A percentile compares a stretch with the other conserved stretches of the same genome.
phyloP scores from a whole-genome alignment of 2,113 vertebrate species.

The Labeo catla region DNA sequence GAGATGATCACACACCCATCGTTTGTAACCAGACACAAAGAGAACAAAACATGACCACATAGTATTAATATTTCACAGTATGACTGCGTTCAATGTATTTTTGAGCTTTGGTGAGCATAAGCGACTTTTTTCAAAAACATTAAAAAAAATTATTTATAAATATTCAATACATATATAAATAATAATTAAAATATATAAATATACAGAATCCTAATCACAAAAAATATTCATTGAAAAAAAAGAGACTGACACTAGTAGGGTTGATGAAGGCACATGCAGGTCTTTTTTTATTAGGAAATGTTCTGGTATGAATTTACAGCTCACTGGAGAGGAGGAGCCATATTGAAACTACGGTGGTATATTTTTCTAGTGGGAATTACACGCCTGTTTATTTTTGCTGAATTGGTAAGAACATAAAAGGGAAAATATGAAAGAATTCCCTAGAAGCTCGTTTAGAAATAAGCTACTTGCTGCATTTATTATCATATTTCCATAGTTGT shows the following conservation, averaged over 20 bases:
- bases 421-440: conserved; percentile 37
- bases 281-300: background rate
- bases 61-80: background rate
- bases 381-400: conserved; percentile 28
- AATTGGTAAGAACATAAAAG: conserved; percentile 37
- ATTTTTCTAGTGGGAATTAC: conserved; percentile 25
- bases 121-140: too few species aligned
- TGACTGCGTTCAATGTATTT: too few species aligned
- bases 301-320: background rate
- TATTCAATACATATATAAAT: background rate
- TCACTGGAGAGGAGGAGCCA: background rate
- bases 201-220: background rate
- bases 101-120: too few species aligned
- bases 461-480: conserved; percentile 22
- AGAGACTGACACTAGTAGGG: background rate
- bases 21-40: conserved; percentile 22
- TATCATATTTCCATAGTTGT: conserved; percentile 28
- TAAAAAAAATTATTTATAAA: too few species aligned
- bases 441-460: background rate
- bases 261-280: background rate
- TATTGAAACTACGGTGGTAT: background rate
- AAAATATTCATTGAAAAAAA: background rate
- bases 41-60: background rate
- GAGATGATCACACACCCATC: conserved; percentile 26
- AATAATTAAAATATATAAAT: background rate